Conservation (phyloP, 2,888 invertebrate species). For the Apodemia zela region DNA sequence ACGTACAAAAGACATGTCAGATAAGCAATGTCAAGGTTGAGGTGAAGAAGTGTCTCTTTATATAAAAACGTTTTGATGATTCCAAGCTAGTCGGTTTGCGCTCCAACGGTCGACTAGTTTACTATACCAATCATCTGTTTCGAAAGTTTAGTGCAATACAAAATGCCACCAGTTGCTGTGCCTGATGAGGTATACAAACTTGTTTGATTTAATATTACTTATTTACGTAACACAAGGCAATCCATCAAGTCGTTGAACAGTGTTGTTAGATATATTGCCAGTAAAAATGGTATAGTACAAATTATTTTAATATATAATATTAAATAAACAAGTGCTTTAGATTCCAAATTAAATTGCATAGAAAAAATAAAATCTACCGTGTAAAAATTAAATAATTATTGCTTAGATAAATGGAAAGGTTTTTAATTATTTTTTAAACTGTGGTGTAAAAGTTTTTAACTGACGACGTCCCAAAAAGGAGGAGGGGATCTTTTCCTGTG, state of each 20-base stretch:
- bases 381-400: too few relatives aligned
- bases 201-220: constrained; percentile 10
- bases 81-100: constrained; percentile 59
- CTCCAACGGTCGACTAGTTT: constrained; percentile 42
- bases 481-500: too few relatives aligned
- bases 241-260: background rate
- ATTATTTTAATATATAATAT: background rate
- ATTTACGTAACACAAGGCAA: constrained; percentile 8
- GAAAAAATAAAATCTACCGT: too few relatives aligned
- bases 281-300: background rate
- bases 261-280: background rate
- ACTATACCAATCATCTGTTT: constrained; percentile 21
- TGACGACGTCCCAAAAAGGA: too few relatives aligned
- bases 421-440: too few relatives aligned
- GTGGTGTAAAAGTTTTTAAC: too few relatives aligned
- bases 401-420: too few relatives aligned
- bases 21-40: constrained; percentile 58
- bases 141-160: constrained; percentile 17
- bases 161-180: constrained; percentile 71
- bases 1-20: constrained; percentile 23
- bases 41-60: constrained; percentile 43
- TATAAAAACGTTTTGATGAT: constrained; percentile 48
- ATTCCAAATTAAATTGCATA: background rate
- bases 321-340: background rate
- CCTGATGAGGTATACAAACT: constrained; percentile 51